Conservation (phyloP, 2,888 invertebrate genomes). For the Eupeodes latifasciatus region DNA sequence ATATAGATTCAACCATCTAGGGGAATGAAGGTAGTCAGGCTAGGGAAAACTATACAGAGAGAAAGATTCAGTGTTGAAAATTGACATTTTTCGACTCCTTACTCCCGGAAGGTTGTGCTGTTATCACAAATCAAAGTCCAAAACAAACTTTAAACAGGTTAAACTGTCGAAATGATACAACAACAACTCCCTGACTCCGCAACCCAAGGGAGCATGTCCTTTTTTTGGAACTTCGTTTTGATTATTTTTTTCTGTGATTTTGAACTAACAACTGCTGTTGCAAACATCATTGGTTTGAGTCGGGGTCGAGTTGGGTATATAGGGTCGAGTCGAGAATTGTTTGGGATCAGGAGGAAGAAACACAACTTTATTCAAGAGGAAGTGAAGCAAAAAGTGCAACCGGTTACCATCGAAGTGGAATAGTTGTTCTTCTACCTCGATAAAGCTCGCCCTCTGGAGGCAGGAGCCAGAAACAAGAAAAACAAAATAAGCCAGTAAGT, state of each 20-base stretch:
- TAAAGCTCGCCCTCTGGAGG: conserved; percentile 7
- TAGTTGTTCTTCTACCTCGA: conserved; percentile 17
- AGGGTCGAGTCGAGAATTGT: not conserved
- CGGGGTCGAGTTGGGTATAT: too few species aligned
- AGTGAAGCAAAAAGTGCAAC: conserved; percentile 61
- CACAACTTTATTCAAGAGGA: conserved; percentile 42
- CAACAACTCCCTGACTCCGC: conserved; percentile 10
- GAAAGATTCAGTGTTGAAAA: not conserved
- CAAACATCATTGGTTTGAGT: not conserved
- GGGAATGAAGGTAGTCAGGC: too few species aligned
- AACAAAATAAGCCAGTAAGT: conserved; percentile 44
- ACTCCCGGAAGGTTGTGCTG: conserved; percentile 26
- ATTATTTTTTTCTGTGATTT: not conserved
- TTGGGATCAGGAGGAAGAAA: not conserved
- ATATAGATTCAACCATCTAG: not conserved
- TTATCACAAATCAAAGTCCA: conserved; percentile 67
- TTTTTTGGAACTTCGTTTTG: conserved; percentile 1
- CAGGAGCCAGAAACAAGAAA: conserved; percentile 44
- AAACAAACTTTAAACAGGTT: conserved; percentile 69
- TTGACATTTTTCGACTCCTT: conserved; percentile 39
- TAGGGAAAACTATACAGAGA: not conserved
- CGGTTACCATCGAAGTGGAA: conserved; percentile 50
- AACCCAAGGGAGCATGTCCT: conserved; percentile 44
- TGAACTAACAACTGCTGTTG: not conserved
- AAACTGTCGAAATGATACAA: conserved; percentile 41